Percentiles rank a stretch among this genome's conserved stretches.
phyloP scores from a whole-genome alignment of 2,888 invertebrate species.

The Tuta absoluta region DNA sequence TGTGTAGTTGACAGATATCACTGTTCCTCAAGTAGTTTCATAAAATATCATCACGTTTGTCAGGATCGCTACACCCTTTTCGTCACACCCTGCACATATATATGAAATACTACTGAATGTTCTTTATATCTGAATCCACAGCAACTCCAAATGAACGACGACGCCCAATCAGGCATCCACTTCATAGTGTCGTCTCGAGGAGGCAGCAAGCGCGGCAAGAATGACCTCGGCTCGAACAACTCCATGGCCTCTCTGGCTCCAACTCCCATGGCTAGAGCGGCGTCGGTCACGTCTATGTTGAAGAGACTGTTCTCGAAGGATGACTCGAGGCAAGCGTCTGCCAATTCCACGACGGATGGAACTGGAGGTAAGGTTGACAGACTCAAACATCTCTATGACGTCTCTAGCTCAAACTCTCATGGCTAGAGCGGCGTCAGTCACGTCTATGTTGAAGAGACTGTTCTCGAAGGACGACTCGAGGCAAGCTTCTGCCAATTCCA shows the following conservation, averaged over 20 bases:
- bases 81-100: no score
- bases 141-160: slow-evolving; percentile 84
- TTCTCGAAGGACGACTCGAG: not conserved
- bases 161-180: slow-evolving; percentile 87
- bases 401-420: not conserved
- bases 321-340: slow-evolving; percentile 72
- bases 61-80: no score
- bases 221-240: slow-evolving; percentile 59
- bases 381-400: no score
- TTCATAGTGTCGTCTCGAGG: slow-evolving; percentile 84
- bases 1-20: no score
- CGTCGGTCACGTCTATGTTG: slow-evolving; percentile 89
- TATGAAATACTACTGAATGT: not conserved
- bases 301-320: slow-evolving; percentile 90
- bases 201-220: slow-evolving; percentile 69
- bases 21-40: no score
- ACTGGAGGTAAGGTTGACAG: slow-evolving; percentile 1
- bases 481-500: not conserved
- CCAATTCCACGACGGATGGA: slow-evolving; percentile 67
- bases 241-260: slow-evolving; percentile 83
- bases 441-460: not conserved
- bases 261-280: slow-evolving; percentile 85
- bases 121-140: slow-evolving; percentile 39
- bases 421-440: not conserved
- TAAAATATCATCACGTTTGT: no score